These are phyloP conservation scores for Cynodonichthys magdalenae DNA, from an alignment of 2,797 vertebrate genomes.

Conservation along the genomic window DNA sequence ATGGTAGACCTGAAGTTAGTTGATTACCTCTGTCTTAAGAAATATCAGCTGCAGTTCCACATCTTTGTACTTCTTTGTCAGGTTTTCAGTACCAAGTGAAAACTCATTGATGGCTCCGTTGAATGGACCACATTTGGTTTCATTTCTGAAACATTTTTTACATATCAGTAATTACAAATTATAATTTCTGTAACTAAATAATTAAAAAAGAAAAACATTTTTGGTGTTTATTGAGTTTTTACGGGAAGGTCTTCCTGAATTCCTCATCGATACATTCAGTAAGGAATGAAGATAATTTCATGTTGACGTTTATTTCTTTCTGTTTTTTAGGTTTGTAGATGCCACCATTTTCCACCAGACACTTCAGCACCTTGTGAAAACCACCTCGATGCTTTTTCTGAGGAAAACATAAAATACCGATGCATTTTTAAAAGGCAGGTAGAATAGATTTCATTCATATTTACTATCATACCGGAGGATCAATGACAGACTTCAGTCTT, in stretches of 20 bases:
- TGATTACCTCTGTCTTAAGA: constrained; percentile 53
- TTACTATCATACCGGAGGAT: neutral
- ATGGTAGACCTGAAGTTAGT: too few relatives aligned
- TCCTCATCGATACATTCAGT: constrained; percentile 47
- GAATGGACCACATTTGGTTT: constrained; percentile 20
- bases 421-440: too few relatives aligned
- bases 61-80: constrained; percentile 25
- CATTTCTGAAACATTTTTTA: constrained; percentile 49
- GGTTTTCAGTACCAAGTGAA: constrained; percentile 31
- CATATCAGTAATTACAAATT: neutral
- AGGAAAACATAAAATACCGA: neutral
- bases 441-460: neutral
- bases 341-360: constrained; percentile 14
- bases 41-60: constrained; percentile 37
- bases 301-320: constrained; percentile 42
- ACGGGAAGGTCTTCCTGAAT: constrained; percentile 54
- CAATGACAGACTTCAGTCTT: neutral
- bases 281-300: constrained; percentile 23
- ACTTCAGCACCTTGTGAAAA: constrained; percentile 1
- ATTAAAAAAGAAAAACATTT: too few relatives aligned
- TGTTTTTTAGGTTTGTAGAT: constrained; percentile 1
- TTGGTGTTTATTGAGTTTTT: neutral
- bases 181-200: neutral
- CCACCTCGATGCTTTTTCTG: accelerated
- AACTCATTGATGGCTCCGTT: constrained; percentile 18